A percentile compares a stretch with the other conserved stretches of the same genome.
Conservation (phyloP, 2,888 invertebrate species). For the Hesperia comma region DNA sequence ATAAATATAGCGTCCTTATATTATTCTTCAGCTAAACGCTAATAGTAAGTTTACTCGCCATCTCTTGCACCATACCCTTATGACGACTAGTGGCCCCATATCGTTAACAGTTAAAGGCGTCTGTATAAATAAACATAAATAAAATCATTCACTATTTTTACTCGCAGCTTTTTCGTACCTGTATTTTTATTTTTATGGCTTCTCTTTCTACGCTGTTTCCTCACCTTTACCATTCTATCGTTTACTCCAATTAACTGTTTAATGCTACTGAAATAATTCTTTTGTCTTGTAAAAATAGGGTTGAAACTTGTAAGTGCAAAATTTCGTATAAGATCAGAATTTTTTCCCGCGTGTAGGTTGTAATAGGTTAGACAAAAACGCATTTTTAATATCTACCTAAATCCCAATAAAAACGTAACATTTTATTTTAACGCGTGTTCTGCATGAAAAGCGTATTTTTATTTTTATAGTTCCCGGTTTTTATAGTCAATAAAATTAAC, state of each 20-base stretch:
- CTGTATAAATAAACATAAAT: slow-evolving; percentile 47
- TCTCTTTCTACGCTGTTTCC: slow-evolving; percentile 11
- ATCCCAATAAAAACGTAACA: slow-evolving; percentile 1
- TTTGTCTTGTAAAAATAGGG: background rate
- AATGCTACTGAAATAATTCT: too few species aligned
- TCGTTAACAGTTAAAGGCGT: slow-evolving; percentile 49
- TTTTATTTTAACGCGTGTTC: slow-evolving; percentile 2
- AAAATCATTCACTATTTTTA: slow-evolving; percentile 43
- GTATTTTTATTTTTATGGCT: slow-evolving; percentile 38
- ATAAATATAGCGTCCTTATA: too few species aligned
- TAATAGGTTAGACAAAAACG: background rate
- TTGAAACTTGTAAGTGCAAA: background rate
- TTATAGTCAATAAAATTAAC: slow-evolving; percentile 29
- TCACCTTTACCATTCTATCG: too few species aligned
- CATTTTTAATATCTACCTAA: background rate
- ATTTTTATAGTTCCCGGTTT: slow-evolving; percentile 27
- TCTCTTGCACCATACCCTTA: background rate
- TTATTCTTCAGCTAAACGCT: background rate
- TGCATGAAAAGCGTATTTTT: slow-evolving; percentile 28
- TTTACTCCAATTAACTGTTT: too few species aligned
- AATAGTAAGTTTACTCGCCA: background rate
- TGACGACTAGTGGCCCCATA: slow-evolving; percentile 44
- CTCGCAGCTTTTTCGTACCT: slow-evolving; percentile 12
- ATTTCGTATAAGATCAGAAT: background rate
- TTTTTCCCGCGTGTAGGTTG: background rate